phyloP scores from a whole-genome alignment of 2,888 invertebrate species.

The Mamestra brassicae region DNA sequence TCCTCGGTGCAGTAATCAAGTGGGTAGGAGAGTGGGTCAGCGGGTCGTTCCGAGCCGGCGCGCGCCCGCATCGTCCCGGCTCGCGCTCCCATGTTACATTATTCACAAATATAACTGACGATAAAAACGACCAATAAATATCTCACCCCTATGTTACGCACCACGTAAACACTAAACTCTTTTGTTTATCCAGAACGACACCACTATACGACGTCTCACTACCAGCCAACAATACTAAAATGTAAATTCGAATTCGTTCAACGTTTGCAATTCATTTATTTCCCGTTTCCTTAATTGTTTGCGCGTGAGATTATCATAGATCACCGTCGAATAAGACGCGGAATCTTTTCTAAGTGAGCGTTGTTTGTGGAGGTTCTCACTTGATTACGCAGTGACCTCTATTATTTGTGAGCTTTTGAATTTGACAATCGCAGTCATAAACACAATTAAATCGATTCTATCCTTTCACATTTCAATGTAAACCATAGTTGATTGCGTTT shows the following conservation, averaged over 20 bases:
- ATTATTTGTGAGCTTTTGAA: conserved; percentile 44
- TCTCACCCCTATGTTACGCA: conserved; percentile 78
- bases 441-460: conserved; percentile 68
- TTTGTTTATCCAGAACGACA: conserved; percentile 52
- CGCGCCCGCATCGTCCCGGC: conserved; percentile 70
- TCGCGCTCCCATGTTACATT: conserved; percentile 78
- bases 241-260: conserved; percentile 58
- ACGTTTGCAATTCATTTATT: conserved; percentile 60
- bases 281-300: conserved; percentile 62
- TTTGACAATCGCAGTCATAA: conserved; percentile 62
- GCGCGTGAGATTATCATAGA: conserved; percentile 49
- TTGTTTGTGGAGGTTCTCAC: conserved; percentile 29
- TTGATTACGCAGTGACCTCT: conserved; percentile 50
- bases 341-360: conserved; percentile 21
- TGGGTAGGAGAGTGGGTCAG: conserved; percentile 84
- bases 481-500: conserved; percentile 66
- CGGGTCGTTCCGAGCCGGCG: conserved; percentile 79
- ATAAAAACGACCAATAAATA: conserved; percentile 80
- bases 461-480: conserved; percentile 77
- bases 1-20: conserved; percentile 84
- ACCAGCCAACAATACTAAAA: conserved; percentile 65
- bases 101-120: conserved; percentile 77
- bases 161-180: conserved; percentile 58
- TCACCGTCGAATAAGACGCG: conserved; percentile 27
- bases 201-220: conserved; percentile 35